phyloP scores from a whole-genome alignment of 64 coral and sea anemone species.

The Stichodactyla helianthus region DNA sequence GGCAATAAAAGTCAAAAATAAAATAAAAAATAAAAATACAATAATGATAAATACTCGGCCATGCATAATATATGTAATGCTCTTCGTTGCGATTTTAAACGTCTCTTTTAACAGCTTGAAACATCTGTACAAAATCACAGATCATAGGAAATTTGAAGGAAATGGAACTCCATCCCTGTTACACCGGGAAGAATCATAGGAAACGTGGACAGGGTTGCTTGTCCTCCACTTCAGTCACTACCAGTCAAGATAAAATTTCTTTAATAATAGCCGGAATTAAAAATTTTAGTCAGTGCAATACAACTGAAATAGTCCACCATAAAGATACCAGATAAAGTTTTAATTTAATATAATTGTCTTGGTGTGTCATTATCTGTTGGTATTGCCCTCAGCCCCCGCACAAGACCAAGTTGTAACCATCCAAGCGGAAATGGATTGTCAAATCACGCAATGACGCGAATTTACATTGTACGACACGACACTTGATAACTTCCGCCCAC shows the following conservation, averaged over 20 bases:
- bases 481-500: constrained; percentile 14
- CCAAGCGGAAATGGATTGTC: not conserved
- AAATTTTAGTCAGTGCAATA: not conserved
- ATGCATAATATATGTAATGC: not conserved
- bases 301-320: not conserved
- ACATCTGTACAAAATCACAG: not conserved
- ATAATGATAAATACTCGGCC: too few relatives aligned
- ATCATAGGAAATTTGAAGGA: not conserved
- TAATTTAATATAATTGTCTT: not conserved
- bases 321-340: not conserved
- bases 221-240: not conserved
- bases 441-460: constrained; percentile 8
- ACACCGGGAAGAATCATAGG: not conserved
- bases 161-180: not conserved
- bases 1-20: too few relatives aligned
- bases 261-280: not conserved
- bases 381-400: constrained; percentile 15
- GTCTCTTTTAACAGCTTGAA: not conserved
- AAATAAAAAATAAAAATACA: too few relatives aligned
- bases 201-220: not conserved
- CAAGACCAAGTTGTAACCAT: not conserved
- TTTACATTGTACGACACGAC: constrained; percentile 3
- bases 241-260: not conserved
- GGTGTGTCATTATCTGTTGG: not conserved
- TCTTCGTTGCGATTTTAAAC: not conserved